A percentile compares a stretch with the other conserved stretches of the same genome.
phyloP scores from a whole-genome alignment of 64 coral and sea anemone species.

The Astreopora myriophthalma region DNA sequence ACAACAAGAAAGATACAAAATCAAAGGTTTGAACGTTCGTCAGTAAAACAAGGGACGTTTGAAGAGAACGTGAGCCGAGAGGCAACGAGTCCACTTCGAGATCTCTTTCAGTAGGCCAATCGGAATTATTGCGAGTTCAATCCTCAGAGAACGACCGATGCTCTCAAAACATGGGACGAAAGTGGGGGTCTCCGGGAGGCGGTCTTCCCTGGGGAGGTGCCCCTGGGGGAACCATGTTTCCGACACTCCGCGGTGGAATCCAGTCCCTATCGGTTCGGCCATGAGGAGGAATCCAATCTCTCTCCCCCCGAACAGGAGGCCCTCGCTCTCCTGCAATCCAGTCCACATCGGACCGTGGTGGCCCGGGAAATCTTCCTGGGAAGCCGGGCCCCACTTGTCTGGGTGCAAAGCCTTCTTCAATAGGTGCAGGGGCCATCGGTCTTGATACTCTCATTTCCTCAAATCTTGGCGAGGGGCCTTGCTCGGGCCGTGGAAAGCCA shows the following conservation, averaged over 20 bases:
- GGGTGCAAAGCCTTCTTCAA: slow-evolving; percentile 69
- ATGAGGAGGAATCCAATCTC: slow-evolving; percentile 85
- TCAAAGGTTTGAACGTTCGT: too few relatives aligned
- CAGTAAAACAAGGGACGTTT: too few relatives aligned
- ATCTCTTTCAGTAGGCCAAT: too few relatives aligned
- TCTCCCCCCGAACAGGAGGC: slow-evolving; percentile 78
- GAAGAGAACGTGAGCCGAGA: too few relatives aligned
- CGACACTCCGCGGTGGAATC: slow-evolving; percentile 75
- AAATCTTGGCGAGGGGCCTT: slow-evolving; percentile 82
- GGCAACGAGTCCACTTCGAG: too few relatives aligned
- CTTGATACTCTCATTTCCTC: slow-evolving; percentile 65
- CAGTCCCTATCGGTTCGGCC: slow-evolving; percentile 84
- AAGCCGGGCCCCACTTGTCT: slow-evolving; percentile 70
- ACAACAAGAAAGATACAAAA: too few relatives aligned
- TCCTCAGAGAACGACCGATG: not conserved
- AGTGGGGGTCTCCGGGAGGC: slow-evolving; percentile 83
- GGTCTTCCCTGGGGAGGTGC: slow-evolving; percentile 73
- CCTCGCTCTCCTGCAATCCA: slow-evolving; percentile 88
- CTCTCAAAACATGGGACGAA: slow-evolving; percentile 78
- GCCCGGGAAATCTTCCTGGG: slow-evolving; percentile 71
- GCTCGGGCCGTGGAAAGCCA: slow-evolving; percentile 74
- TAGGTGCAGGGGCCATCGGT: slow-evolving; percentile 65
- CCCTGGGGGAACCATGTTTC: slow-evolving; percentile 83
- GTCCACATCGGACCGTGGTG: slow-evolving; percentile 82
- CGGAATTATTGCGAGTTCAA: too few relatives aligned